Percentiles rank a stretch among this genome's conserved stretches.
Conservation (phyloP, 2,113 vertebrate genomes). For the Sceloporus tristichus region DNA sequence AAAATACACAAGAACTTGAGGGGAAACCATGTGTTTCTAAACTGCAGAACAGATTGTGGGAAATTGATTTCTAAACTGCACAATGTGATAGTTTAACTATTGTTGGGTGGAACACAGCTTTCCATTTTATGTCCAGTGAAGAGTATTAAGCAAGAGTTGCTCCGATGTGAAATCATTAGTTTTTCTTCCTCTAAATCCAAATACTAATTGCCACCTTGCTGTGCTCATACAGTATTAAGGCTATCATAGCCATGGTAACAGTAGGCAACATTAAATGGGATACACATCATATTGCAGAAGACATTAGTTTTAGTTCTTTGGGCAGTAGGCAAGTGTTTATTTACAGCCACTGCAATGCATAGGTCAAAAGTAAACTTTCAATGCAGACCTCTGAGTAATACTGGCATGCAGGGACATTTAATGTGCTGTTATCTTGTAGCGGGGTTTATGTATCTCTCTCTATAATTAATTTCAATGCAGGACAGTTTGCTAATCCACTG, state of each 20-base stretch:
- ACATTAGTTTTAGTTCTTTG: conserved; percentile 32
- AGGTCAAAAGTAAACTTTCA: conserved; percentile 59
- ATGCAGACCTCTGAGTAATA: conserved; percentile 60
- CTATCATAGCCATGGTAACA: conserved; percentile 80
- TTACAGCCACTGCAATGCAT: conserved; percentile 45
- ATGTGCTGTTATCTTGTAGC: conserved; percentile 59
- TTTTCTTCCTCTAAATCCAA: conserved; percentile 78
- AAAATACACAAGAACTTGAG: neutral
- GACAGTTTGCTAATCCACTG: conserved; percentile 68
- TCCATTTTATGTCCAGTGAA: conserved; percentile 68
- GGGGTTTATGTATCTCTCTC: conserved; percentile 53
- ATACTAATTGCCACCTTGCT: conserved; percentile 84
- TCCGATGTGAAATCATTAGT: conserved; percentile 79
- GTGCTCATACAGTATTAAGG: conserved; percentile 74
- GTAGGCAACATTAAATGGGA: conserved; percentile 68
- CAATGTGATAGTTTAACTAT: conserved; percentile 44
- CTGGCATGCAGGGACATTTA: conserved; percentile 23
- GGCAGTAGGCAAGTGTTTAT: conserved; percentile 52
- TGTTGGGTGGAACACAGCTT: conserved; percentile 64
- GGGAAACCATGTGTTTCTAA: too few species aligned
- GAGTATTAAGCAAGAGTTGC: conserved; percentile 76
- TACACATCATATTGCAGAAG: conserved; percentile 44
- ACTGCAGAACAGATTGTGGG: neutral
- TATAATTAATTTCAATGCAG: conserved; percentile 69
- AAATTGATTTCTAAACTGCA: conserved; percentile 52